These are phyloP conservation scores for Sebastes variabilis DNA, from an alignment of 2,797 vertebrate genomes.

Conservation along the genomic window DNA sequence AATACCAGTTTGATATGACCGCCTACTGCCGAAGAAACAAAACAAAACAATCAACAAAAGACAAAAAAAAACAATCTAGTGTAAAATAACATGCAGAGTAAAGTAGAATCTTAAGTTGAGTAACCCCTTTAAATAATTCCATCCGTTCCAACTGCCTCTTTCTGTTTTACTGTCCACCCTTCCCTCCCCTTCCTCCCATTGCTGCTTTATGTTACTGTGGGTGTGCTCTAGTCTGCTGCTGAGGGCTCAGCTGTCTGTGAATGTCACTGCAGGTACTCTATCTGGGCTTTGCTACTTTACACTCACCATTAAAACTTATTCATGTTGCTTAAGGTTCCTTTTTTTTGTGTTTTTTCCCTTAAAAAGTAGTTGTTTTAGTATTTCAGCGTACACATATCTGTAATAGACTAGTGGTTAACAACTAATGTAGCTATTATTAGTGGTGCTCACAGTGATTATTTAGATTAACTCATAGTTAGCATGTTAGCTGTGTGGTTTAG, in stretches of 20 bases:
- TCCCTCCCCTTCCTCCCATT: constrained; percentile 31
- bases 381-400: neutral
- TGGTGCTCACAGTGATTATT: neutral
- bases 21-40: constrained; percentile 72
- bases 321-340: constrained; percentile 11
- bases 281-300: constrained; percentile 39
- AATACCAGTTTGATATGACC: constrained; percentile 99
- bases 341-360: neutral
- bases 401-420: neutral
- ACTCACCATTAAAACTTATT: constrained; percentile 44
- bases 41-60: constrained; percentile 29
- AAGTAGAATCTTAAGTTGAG: constrained; percentile 92
- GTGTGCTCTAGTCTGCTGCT: constrained; percentile 70
- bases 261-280: constrained; percentile 70
- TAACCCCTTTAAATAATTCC: constrained; percentile 78
- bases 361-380: neutral
- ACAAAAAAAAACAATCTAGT: constrained; percentile 60
- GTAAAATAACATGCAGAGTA: constrained; percentile 80
- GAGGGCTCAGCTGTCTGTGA: constrained; percentile 73
- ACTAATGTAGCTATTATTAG: neutral
- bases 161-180: constrained; percentile 61
- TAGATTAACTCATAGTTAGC: neutral
- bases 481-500: constrained; percentile 9
- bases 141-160: constrained; percentile 62
- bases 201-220: constrained; percentile 69